Conservation (phyloP, 1,140 invertebrate genomes). For the Helicoverpa zea region DNA sequence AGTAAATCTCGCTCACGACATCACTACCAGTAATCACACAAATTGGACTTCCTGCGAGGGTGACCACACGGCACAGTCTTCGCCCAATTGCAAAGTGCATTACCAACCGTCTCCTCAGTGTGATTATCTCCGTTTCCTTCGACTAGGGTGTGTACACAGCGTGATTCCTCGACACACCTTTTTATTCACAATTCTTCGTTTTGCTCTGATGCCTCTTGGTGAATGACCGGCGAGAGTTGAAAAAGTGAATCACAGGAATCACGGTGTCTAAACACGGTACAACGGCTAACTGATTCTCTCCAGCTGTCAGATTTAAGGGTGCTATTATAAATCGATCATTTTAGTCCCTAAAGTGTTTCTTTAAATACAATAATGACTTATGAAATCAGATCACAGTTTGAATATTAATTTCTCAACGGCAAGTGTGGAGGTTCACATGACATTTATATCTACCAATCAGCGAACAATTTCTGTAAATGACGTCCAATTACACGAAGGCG, state of each 20-base stretch:
- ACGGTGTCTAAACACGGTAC: constrained; percentile 74
- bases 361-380: background rate
- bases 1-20: constrained; percentile 49
- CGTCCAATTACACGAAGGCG: constrained; percentile 79
- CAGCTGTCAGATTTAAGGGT: constrained; percentile 54
- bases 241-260: constrained; percentile 83
- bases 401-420: constrained; percentile 19
- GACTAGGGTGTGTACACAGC: constrained; percentile 77
- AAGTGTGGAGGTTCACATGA: constrained; percentile 57
- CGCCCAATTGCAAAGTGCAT: constrained; percentile 55
- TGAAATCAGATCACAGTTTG: background rate
- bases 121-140: constrained; percentile 69
- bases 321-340: constrained; percentile 27
- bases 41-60: constrained; percentile 73
- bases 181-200: constrained; percentile 79
- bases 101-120: constrained; percentile 61
- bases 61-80: constrained; percentile 70
- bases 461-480: constrained; percentile 77
- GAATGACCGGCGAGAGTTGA: constrained; percentile 81
- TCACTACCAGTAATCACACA: constrained; percentile 57
- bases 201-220: constrained; percentile 76
- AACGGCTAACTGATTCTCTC: constrained; percentile 65
- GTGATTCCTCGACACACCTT: constrained; percentile 83
- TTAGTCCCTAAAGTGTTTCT: background rate
- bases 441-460: constrained; percentile 75